phyloP scores from a whole-genome alignment of 1,140 invertebrate genomes.

The Batillaria attramentaria region DNA sequence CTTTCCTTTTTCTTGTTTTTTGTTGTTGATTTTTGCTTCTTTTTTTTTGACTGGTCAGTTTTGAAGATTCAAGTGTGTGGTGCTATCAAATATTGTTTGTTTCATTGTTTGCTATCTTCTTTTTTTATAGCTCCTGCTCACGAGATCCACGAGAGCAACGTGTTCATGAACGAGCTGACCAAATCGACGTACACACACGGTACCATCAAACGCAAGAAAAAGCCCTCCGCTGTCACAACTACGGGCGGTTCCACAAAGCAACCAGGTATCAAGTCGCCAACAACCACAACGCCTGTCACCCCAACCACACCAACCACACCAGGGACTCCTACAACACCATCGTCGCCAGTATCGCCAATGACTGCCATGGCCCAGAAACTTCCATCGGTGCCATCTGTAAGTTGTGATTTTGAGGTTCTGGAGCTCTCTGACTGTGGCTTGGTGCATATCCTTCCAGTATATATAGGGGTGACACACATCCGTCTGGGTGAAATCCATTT shows the following conservation, averaged over 20 bases:
- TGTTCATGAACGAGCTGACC: slow-evolving; percentile 91
- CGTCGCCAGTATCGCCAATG: slow-evolving; percentile 47
- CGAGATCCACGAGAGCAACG: slow-evolving; percentile 86
- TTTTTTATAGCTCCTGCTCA: slow-evolving; percentile 56
- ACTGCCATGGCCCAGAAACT: slow-evolving; percentile 56
- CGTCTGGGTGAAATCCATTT: neutral
- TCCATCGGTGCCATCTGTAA: slow-evolving; percentile 67
- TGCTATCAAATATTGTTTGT: too few species aligned
- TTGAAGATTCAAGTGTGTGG: too few species aligned
- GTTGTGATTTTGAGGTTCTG: slow-evolving; percentile 27
- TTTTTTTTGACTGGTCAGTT: too few species aligned
- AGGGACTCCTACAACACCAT: slow-evolving; percentile 10
- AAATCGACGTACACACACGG: slow-evolving; percentile 43
- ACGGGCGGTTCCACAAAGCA: slow-evolving; percentile 13
- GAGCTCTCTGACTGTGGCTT: slow-evolving; percentile 35
- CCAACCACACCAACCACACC: slow-evolving; percentile 39
- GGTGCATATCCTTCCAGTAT: neutral
- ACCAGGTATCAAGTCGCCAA: slow-evolving; percentile 30
- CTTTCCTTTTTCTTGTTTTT: too few species aligned
- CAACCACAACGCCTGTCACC: slow-evolving; percentile 48
- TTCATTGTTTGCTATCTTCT: neutral
- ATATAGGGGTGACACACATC: too few species aligned
- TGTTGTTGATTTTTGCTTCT: too few species aligned
- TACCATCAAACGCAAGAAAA: slow-evolving; percentile 75
- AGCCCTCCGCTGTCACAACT: slow-evolving; percentile 70